A percentile compares a stretch with the other conserved stretches of the same genome.
phyloP scores from a whole-genome alignment of 2,113 vertebrate species.

The Rallus limicola region DNA sequence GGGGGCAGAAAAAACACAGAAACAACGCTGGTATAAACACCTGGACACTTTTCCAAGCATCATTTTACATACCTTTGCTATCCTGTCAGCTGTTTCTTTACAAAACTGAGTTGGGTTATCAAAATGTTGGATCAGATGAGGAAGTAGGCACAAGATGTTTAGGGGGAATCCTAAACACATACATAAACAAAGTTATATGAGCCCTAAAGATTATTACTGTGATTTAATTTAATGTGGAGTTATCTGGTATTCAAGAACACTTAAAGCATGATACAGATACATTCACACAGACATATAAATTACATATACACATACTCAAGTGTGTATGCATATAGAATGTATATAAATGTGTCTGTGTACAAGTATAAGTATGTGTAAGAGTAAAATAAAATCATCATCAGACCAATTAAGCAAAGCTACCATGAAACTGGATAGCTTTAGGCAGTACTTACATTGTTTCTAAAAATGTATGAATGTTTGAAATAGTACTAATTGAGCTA shows the following conservation, averaged over 20 bases:
- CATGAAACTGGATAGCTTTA: background rate
- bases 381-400: background rate
- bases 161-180: slow-evolving; percentile 90
- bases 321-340: background rate
- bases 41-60: background rate
- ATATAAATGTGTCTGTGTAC: background rate
- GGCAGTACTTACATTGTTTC: background rate
- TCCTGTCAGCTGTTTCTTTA: slow-evolving; percentile 96
- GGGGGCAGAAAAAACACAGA: background rate
- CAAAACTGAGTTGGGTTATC: slow-evolving; percentile 97
- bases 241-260: background rate
- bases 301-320: background rate
- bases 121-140: slow-evolving; percentile 98
- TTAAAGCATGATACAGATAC: background rate
- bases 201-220: background rate
- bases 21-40: background rate
- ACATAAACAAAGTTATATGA: slow-evolving; percentile 19
- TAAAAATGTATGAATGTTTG: background rate
- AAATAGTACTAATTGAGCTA: background rate
- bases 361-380: background rate
- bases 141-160: slow-evolving; percentile 97
- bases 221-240: background rate
- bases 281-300: background rate
- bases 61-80: slow-evolving; percentile 86
- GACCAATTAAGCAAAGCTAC: background rate